Evolutionary conservation across 2,888 invertebrate species (phyloP).

Genomic region (Rambutsinella grinnellia): DNA sequence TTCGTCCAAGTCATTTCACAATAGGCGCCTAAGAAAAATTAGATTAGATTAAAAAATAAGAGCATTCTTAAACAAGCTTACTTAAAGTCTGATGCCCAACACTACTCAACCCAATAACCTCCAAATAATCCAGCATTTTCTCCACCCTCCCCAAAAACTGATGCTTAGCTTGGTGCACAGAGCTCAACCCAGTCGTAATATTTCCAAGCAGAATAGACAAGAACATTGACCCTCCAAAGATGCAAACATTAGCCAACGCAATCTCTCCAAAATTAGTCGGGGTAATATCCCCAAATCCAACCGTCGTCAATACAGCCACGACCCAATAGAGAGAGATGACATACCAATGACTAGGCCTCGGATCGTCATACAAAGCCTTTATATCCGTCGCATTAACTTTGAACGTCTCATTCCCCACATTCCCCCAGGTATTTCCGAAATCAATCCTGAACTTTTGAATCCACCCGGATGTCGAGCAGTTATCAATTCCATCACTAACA

Average conservation of each 20-base stretch:
- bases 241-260: slow-evolving; percentile 31
- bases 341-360: slow-evolving; percentile 44
- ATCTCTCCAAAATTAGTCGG: slow-evolving; percentile 48
- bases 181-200: slow-evolving; percentile 57
- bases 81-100: slow-evolving; percentile 31
- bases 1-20: slow-evolving; percentile 44
- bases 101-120: slow-evolving; percentile 32
- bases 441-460: slow-evolving; percentile 31
- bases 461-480: slow-evolving; percentile 17
- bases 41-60: background rate
- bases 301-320: slow-evolving; percentile 53
- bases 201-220: slow-evolving; percentile 58
- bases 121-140: slow-evolving; percentile 40
- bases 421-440: slow-evolving; percentile 17
- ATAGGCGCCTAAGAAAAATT: slow-evolving; percentile 27
- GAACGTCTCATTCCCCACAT: background rate
- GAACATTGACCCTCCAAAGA: slow-evolving; percentile 60
- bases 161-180: slow-evolving; percentile 44
- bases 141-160: slow-evolving; percentile 50
- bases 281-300: slow-evolving; percentile 62
- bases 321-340: slow-evolving; percentile 60
- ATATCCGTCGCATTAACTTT: background rate
- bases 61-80: background rate
- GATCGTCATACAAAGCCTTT: slow-evolving; percentile 4
- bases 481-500: background rate